These are phyloP conservation scores for Parapsyche elsis DNA, from an alignment of 1,140 invertebrate genomes.

Conservation along the genomic window DNA sequence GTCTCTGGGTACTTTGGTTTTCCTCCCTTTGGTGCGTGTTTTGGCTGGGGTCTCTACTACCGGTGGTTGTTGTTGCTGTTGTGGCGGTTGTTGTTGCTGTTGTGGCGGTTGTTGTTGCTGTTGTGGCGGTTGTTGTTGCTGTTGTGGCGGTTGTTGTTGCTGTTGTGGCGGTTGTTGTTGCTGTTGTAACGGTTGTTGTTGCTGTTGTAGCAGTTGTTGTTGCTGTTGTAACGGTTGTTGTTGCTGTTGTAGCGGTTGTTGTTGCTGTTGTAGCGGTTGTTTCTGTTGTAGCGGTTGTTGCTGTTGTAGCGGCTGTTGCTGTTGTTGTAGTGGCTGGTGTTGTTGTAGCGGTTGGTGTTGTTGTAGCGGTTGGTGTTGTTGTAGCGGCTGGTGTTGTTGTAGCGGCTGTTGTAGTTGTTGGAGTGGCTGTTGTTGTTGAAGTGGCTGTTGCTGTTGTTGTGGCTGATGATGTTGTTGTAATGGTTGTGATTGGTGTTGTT, in stretches of 20 bases:
- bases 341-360: too few species aligned
- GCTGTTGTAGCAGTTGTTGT: background rate
- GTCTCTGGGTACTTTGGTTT: slow-evolving; percentile 74
- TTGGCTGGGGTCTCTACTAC: slow-evolving; percentile 9
- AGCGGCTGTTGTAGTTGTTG: too few species aligned
- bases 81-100: background rate
- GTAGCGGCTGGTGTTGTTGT: too few species aligned
- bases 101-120: background rate
- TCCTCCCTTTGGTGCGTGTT: slow-evolving; percentile 73
- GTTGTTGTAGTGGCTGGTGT: too few species aligned
- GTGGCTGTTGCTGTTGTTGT: too few species aligned
- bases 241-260: background rate
- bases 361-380: too few species aligned
- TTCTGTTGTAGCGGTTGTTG: background rate
- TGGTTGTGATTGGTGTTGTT: too few species aligned
- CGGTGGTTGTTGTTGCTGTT: background rate
- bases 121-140: background rate
- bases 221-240: background rate
- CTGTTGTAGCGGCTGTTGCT: too few species aligned
- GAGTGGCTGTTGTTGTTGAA: too few species aligned
- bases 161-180: background rate
- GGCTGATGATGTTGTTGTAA: too few species aligned
- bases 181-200: background rate
- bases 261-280: background rate
- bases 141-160: background rate